Percentiles rank a stretch among this genome's conserved stretches.
These are phyloP conservation scores for Clarias fuscus DNA, from an alignment of 2,797 vertebrate species.

Conservation along the genomic window DNA sequence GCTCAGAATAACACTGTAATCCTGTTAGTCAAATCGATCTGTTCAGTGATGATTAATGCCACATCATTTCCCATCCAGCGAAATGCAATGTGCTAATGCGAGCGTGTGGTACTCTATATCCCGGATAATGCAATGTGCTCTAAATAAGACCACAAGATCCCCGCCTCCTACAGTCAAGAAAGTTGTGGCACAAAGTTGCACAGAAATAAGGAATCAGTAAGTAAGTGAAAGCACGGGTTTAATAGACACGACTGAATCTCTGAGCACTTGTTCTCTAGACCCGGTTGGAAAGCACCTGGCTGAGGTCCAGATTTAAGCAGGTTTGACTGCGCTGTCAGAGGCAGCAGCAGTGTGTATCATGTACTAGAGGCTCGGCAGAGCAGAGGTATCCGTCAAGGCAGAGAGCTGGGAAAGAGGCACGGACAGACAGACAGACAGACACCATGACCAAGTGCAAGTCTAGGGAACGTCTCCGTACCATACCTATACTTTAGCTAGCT, in stretches of 20 bases:
- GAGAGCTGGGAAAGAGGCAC: slow-evolving; percentile 13
- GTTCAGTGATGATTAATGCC: slow-evolving; percentile 24
- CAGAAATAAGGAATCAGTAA: slow-evolving; percentile 15
- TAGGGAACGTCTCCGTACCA: slow-evolving; percentile 1
- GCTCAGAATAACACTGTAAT: slow-evolving; percentile 29
- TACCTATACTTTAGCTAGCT: slow-evolving; percentile 26
- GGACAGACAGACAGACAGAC: not conserved
- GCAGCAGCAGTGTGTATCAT: slow-evolving; percentile 38
- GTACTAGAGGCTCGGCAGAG: slow-evolving; percentile 24
- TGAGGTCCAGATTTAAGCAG: slow-evolving; percentile 37
- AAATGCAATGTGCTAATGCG: slow-evolving; percentile 14
- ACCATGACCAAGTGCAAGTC: not conserved
- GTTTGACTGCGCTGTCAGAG: slow-evolving; percentile 41
- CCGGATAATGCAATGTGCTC: not conserved
- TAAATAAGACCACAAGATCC: not conserved
- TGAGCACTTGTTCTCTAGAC: slow-evolving; percentile 13
- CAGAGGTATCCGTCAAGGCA: slow-evolving; percentile 35
- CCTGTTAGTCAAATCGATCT: slow-evolving; percentile 35
- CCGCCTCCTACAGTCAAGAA: not conserved
- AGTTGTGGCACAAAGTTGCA: slow-evolving; percentile 4
- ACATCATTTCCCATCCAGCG: slow-evolving; percentile 2
- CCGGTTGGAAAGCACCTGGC: slow-evolving; percentile 15
- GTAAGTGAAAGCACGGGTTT: not conserved
- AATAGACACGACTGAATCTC: slow-evolving; percentile 12
- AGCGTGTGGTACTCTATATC: not conserved